Evolutionary conservation across 2,797 vertebrate genomes (phyloP), one percentile per base, ranked within the genome.

Genomic region (Galago senegalensis): DNA sequence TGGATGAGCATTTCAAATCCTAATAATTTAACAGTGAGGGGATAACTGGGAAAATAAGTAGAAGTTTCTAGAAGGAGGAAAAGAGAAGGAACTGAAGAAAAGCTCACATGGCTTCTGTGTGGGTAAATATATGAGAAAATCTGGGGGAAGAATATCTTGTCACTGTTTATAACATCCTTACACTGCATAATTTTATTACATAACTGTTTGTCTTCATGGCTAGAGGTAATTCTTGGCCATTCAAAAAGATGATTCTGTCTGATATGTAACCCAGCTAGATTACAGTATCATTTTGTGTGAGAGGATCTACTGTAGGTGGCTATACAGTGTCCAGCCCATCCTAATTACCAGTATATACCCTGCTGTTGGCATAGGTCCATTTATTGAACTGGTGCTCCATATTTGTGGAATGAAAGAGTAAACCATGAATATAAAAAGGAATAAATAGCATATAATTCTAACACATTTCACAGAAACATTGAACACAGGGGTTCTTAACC

Each of bases 231-330:
- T 90, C 94, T 25, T 21, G 56, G 34, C 75, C 77, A 76, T 67
- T 94, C 43, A 87, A 87, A 96, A 27, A 58, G 13, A 81, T 61
- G 29, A 58, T 31, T 95, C 34, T 25, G 6, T 80, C 43, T 58
- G 80, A 81, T 5, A 14, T 69, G 21, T 87, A 60, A n/a, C 18
- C 72, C 7, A 46, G 23, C 67, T 27, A 29, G 80, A 46, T 43
- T 34, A 17, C 16, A 25, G 25, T 10, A 61, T 91, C 53, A 46
- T 61, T 86, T 40, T 76, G 37, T 67, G 14, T 40, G 73, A 70
- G 25, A 40, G 4, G 83, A 14, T 86, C 17, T 72, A 56, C 10
- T 8, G 0, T 56, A 46, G 34, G 11, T 87, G 25, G 40, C 18
- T 21, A 9, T 0, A 12, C 12, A 25, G 5, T 23, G 20, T 23